Evolutionary conservation across 1,140 invertebrate species (phyloP), one percentile per base, ranked within the genome.

Genomic region (Drosophila yakuba): DNA sequence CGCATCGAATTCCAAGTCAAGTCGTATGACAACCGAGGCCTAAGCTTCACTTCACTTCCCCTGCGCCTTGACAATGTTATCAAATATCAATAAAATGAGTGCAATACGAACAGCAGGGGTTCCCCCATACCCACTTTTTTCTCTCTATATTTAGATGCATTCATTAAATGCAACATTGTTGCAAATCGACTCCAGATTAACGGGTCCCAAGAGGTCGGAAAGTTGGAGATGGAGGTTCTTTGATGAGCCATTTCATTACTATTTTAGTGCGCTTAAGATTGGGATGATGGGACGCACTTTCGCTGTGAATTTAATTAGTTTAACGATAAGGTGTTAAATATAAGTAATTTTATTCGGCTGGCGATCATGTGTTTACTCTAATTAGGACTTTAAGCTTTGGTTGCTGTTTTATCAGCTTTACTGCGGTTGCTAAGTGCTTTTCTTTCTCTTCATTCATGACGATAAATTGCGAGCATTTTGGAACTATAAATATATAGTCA

Each of bases 11-110:
- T 72, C 68, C 68, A 58, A 71, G 68, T 71, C 68, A 50, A 58
- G 51, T 58, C 61, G 68, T 11, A 72, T 72, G 66, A 72, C 68
- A 71, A 63, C 10, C 38, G 69, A 45, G 47, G 38, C 56, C 48
- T 68, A 55, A 39, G 48, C 55, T 44, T 63, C 54, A 59, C 14
- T 11, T 11, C 25, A 4, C 11, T 38, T 11, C 36, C 36, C 4
- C 36, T 38, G 36, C 36, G 52, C 4, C 60, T 44, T 83, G 81
- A 81, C 82, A 78, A 83, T 86, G 82, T 88, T 88, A 86, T 86
- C 82, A 83, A 63, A 88, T 88, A 88, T 86, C 83, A 86, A 86
- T 79, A 86, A 86, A 82, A 74, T 43, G 63, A 74, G 56, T 62
- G 51, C 44, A 80, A 63, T 69, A 58, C 67, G 74, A 48, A 50